Base-by-base conservation (phyloP, 2,888 invertebrate genomes). In the Acanthoscelides obtectus region DNA sequence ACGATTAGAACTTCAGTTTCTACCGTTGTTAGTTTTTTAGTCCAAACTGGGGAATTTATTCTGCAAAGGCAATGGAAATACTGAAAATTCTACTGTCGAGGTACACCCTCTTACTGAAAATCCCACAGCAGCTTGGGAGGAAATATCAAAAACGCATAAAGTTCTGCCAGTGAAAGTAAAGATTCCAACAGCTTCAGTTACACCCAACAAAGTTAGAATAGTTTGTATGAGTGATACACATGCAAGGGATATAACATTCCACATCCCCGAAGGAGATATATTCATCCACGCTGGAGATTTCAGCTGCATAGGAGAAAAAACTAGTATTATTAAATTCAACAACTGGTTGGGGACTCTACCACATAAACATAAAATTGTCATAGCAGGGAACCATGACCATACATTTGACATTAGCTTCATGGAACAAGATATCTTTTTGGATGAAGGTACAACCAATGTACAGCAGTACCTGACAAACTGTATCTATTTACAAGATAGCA, bases 221-320 rank as follows among this genome's bases (percentile, higher is more conserved):
- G 94, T 95, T 2, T 94, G 94, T 82, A 93, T 95, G 90, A 94
- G 94, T 74, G 95, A 95, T 81, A 95, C 95, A 0, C 95, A 95
- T 83, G n/a, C 92, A 17, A 88, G 91, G 65, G 90, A 90, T 77
- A 88, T 92, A 17, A 90, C 89, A 77, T 89, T 90, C 81, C 89
- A 90, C 78, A 88, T 95, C 74, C 94, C 94, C 0, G 87, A 88
- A 71, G 95, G 95, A 19, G 95, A 95, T 86, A 89, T 95, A 69
- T 92, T 95, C 78, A 89, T 95, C 70, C 94, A 95, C 84, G 94
- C 94, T 22, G 95, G 95, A 2, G 95, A 95, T 84, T 94, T 95
- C 81, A 94, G 94, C 12, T 90, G 90, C 78, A 91, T 92, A 82
- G 95, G 95, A 0, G 89, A 89, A 75, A 85, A 89, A 69, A 89